Evolutionary conservation across 2,797 vertebrate genomes (phyloP).

Genomic region (Cercopithecus mitis): DNA sequence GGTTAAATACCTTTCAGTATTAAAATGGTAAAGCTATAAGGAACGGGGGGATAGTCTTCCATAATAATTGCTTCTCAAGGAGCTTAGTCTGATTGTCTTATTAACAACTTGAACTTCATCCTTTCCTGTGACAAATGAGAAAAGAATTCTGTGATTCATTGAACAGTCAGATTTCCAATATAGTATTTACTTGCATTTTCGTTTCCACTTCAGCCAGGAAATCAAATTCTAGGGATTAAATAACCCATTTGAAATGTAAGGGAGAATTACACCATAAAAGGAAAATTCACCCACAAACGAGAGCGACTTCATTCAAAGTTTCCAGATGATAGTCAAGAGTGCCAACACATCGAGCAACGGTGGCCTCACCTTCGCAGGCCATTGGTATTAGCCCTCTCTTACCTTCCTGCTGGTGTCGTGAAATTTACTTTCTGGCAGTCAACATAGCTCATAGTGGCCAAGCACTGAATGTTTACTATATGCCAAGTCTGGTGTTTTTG

Average conservation of each 20-base stretch:
- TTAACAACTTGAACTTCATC: conserved; percentile 61
- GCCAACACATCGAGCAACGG: not conserved
- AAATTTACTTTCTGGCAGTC: not conserved
- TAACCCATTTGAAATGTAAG: not conserved
- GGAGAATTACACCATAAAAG: not conserved
- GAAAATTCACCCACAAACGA: not conserved
- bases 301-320: not conserved
- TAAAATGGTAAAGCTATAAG: conserved; percentile 37
- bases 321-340: not conserved
- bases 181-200: conserved; percentile 61
- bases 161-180: conserved; percentile 67
- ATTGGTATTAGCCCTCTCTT: accelerated
- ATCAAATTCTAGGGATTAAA: conserved; percentile 61
- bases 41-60: not conserved
- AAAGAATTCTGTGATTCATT: conserved; percentile 52
- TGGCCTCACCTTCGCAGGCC: not conserved
- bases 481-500: not conserved
- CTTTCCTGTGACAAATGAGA: conserved; percentile 56
- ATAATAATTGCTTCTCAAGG: conserved; percentile 53
- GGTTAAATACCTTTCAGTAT: conserved; percentile 69
- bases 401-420: not conserved
- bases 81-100: conserved; percentile 45
- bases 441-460: not conserved
- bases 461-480: accelerated
- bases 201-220: conserved; percentile 51